Percentiles rank a stretch among this genome's conserved stretches.
These are phyloP conservation scores for Capromys pilorides DNA, from an alignment of 2,797 vertebrate genomes.

Conservation along the genomic window DNA sequence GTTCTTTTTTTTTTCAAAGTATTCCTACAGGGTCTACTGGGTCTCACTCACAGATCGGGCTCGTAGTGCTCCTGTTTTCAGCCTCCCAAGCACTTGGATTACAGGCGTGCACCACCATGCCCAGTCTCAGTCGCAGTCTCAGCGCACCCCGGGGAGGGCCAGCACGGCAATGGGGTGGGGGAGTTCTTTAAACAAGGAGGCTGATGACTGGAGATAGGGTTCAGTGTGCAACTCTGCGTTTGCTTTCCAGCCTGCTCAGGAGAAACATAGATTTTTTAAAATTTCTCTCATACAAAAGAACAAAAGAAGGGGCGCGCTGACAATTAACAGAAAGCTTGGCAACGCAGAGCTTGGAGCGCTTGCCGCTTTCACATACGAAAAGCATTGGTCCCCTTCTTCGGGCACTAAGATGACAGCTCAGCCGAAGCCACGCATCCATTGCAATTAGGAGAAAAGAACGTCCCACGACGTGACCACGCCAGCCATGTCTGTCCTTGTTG, in stretches of 20 bases:
- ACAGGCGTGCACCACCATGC: too few species aligned
- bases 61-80: too few species aligned
- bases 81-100: too few species aligned
- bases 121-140: too few species aligned
- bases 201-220: not conserved
- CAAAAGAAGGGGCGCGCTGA: not conserved
- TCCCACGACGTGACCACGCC: not conserved
- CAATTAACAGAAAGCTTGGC: not conserved
- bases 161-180: too few species aligned
- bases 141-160: too few species aligned
- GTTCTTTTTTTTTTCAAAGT: not conserved
- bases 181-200: not conserved
- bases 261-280: not conserved
- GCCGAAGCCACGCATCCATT: not conserved
- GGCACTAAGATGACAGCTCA: not conserved
- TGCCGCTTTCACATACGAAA: not conserved
- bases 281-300: not conserved
- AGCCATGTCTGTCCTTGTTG: not conserved
- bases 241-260: not conserved
- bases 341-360: not conserved
- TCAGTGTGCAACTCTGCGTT: not conserved
- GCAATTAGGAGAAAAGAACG: not conserved
- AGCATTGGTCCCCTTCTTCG: not conserved
- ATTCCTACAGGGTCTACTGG: too few species aligned
- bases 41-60: too few species aligned